A percentile compares a stretch with the other conserved stretches of the same genome.
These are phyloP conservation scores for Apis dorsata DNA, from an alignment of 1,140 invertebrate genomes.

Conservation along the genomic window DNA sequence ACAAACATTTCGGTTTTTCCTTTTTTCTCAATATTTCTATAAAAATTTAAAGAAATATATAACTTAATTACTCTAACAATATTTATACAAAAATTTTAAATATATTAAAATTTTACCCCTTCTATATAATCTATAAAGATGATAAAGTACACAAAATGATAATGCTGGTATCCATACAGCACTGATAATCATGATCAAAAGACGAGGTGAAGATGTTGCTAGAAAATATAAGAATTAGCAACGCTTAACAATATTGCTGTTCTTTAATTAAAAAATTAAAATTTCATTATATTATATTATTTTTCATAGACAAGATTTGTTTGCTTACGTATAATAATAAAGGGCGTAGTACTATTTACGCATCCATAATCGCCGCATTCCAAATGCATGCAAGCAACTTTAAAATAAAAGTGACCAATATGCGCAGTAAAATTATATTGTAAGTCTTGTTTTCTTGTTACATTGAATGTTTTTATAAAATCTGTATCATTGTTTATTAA, in stretches of 20 bases:
- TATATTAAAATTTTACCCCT: conserved; percentile 62
- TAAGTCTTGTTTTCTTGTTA: conserved; percentile 47
- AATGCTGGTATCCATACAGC: conserved; percentile 76
- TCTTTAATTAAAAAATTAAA: background rate
- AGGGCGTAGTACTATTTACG: conserved; percentile 72
- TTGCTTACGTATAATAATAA: conserved; percentile 72
- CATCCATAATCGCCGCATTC: conserved; percentile 70
- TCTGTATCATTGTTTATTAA: conserved; percentile 71
- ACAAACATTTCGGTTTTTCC: conserved; percentile 71
- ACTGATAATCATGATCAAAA: conserved; percentile 78
- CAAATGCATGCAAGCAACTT: conserved; percentile 73
- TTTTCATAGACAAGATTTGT: background rate
- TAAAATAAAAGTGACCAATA: conserved; percentile 72
- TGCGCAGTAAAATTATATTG: conserved; percentile 63
- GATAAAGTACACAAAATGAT: conserved; percentile 72
- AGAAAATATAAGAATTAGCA: conserved; percentile 28
- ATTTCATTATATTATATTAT: too few relatives aligned
- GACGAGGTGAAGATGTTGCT: conserved; percentile 68
- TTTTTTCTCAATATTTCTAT: conserved; percentile 32
- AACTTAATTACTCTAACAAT: background rate
- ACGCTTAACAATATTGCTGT: background rate
- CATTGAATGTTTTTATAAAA: conserved; percentile 36
- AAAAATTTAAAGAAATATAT: background rate
- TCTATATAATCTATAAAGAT: conserved; percentile 72
- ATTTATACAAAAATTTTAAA: background rate